A percentile compares a stretch with the other conserved stretches of the same genome.
Conservation (phyloP, 2,888 invertebrate genomes). For the Sinohyriopsis cumingii region DNA sequence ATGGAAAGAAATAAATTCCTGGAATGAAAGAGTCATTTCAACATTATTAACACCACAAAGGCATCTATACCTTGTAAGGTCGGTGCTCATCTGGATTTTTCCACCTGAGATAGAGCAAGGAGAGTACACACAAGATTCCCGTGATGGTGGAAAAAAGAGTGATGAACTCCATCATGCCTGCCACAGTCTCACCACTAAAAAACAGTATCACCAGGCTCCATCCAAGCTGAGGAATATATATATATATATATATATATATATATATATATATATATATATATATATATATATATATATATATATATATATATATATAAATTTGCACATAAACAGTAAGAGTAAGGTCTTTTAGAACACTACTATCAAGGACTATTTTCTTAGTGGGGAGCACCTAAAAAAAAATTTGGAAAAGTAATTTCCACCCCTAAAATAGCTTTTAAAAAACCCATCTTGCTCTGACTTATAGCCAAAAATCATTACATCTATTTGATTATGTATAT, state of each 20-base stretch:
- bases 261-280: background rate
- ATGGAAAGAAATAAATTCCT: no score
- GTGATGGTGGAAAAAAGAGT: constrained; percentile 49
- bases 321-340: no score
- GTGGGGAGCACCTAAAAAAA: no score
- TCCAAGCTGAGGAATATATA: constrained; percentile 23
- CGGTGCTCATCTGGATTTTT: constrained; percentile 40
- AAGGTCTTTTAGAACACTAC: no score
- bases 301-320: background rate
- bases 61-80: constrained; percentile 43
- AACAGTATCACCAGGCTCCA: constrained; percentile 46
- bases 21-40: no score
- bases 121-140: constrained; percentile 36
- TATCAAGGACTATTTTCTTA: no score
- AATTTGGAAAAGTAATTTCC: no score
- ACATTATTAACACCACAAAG: no score
- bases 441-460: no score
- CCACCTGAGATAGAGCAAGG: constrained; percentile 49
- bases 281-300: background rate
- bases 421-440: no score
- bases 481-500: no score
- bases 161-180: constrained; percentile 50
- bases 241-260: background rate
- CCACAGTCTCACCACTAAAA: constrained; percentile 36
- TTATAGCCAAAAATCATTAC: no score